Evolutionary conservation across 2,113 vertebrate species (phyloP).

Genomic region (Campylomormyrus tamandua): DNA sequence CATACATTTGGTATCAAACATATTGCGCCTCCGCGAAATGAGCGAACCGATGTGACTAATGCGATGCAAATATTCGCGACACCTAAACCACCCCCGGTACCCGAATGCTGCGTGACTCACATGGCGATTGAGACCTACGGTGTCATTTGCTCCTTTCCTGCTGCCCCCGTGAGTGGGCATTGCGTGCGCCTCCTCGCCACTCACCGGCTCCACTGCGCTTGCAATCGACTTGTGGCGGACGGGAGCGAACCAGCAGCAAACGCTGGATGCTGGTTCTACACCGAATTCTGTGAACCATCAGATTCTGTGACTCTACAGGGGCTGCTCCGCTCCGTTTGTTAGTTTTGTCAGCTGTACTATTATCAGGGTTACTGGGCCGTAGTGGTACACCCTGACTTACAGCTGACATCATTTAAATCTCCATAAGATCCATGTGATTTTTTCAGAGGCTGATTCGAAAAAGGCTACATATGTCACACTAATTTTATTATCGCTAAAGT

Average conservation of each 20-base stretch:
- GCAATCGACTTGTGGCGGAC: background rate
- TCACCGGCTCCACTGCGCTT: background rate
- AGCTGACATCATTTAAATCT: background rate
- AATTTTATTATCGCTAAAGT: background rate
- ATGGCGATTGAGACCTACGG: background rate
- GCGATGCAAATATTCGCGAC: background rate
- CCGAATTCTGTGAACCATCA: background rate
- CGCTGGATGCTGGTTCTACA: background rate
- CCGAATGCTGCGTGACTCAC: background rate
- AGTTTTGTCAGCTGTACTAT: background rate
- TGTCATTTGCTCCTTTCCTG: background rate
- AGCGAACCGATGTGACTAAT: background rate
- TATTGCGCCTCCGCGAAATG: background rate
- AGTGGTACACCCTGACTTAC: background rate
- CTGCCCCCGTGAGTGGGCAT: background rate
- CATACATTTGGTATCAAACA: background rate
- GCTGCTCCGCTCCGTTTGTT: background rate
- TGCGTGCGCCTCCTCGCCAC: background rate
- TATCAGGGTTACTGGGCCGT: background rate
- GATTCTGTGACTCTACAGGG: background rate
- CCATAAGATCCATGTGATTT: background rate
- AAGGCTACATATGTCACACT: background rate
- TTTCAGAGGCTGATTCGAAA: background rate
- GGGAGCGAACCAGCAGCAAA: background rate
- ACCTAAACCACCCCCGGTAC: background rate